These are phyloP conservation scores for Scaptomyza caliginosa DNA, from an alignment of 2,888 invertebrate species.

Conservation along the genomic window DNA sequence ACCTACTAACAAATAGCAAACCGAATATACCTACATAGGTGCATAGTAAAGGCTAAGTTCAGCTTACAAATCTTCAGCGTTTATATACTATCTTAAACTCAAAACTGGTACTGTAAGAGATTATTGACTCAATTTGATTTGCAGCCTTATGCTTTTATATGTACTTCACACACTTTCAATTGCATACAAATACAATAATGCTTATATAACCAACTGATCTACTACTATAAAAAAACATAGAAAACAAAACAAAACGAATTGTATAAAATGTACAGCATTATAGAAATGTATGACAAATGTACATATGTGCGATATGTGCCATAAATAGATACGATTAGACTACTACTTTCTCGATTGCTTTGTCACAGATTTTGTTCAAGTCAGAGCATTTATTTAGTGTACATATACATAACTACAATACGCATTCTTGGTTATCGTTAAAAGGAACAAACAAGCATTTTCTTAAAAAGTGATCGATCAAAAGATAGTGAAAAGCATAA, in stretches of 20 bases:
- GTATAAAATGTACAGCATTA: slow-evolving; percentile 57
- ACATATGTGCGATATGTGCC: slow-evolving; percentile 74
- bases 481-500: slow-evolving; percentile 63
- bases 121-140: slow-evolving; percentile 61
- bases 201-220: slow-evolving; percentile 34
- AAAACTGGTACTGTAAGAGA: slow-evolving; percentile 7
- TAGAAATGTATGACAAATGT: slow-evolving; percentile 44
- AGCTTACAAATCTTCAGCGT: slow-evolving; percentile 9
- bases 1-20: slow-evolving; percentile 39
- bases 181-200: slow-evolving; percentile 38
- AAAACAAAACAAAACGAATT: too few relatives aligned
- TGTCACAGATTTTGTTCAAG: slow-evolving; percentile 62
- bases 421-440: slow-evolving; percentile 22
- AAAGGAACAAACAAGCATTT: slow-evolving; percentile 46
- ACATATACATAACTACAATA: slow-evolving; percentile 7
- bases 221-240: slow-evolving; percentile 23
- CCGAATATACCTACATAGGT: slow-evolving; percentile 21
- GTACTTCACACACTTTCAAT: slow-evolving; percentile 14
- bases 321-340: slow-evolving; percentile 42
- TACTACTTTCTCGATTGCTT: slow-evolving; percentile 47
- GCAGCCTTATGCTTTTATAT: slow-evolving; percentile 52
- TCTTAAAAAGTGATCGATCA: slow-evolving; percentile 70
- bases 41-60: neutral
- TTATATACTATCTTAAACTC: slow-evolving; percentile 20
- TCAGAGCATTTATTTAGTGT: slow-evolving; percentile 1